Evolutionary conservation across 2,113 vertebrate species (phyloP).

Genomic region (Pterocles gutturalis): DNA sequence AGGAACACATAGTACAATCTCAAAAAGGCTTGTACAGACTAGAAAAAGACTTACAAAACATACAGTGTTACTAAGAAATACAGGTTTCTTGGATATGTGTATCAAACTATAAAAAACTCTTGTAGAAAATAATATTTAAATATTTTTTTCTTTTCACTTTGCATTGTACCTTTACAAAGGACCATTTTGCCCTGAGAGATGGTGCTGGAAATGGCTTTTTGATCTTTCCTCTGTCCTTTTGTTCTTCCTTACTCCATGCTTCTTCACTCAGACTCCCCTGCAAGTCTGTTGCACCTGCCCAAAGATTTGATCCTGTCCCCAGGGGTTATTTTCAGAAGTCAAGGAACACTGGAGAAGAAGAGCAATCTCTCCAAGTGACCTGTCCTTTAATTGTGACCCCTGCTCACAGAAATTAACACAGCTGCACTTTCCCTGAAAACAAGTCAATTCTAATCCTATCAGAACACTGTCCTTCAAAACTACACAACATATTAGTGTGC

Average conservation of each 20-base stretch:
- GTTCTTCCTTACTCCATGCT: not conserved
- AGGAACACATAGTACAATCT: not conserved
- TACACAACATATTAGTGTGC: not conserved
- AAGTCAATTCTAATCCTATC: not conserved
- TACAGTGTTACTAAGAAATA: not conserved
- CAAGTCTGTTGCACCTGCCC: not conserved
- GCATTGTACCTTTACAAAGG: not conserved
- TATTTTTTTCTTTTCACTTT: not conserved
- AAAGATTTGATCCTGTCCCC: not conserved
- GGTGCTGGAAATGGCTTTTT: not conserved
- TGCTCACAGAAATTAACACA: not conserved
- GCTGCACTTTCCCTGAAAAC: not conserved
- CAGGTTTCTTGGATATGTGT: not conserved
- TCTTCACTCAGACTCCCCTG: rapidly evolving
- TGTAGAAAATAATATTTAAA: not conserved
- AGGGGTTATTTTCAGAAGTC: not conserved
- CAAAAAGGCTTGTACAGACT: not conserved
- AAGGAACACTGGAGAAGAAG: not conserved
- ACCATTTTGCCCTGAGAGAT: not conserved
- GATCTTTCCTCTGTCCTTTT: not conserved
- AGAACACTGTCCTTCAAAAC: not conserved
- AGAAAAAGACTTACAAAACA: not conserved
- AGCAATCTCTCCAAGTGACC: not conserved
- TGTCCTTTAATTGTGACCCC: not conserved
- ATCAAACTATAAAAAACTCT: not conserved